Conservation (phyloP, 2,797 vertebrate genomes). For the Arnoldichthys spilopterus region DNA sequence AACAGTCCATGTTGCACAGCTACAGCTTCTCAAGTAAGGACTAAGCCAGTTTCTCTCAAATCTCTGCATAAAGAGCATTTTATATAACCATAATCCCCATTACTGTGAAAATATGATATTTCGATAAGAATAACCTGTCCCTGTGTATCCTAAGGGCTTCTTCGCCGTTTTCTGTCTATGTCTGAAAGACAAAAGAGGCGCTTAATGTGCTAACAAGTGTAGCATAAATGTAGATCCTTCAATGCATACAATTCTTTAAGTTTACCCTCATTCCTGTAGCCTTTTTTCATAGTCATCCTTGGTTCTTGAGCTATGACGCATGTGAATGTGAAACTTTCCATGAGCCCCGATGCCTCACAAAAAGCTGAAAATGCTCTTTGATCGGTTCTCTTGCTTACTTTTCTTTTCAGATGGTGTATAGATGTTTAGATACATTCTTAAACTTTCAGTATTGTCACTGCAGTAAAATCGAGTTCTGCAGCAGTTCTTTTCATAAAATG, state of each 20-base stretch:
- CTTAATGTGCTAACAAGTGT: conserved; percentile 3
- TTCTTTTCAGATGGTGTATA: background rate
- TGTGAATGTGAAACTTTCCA: background rate
- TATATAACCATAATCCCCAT: background rate
- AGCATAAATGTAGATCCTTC: background rate
- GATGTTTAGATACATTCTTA: background rate
- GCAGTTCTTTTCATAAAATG: background rate
- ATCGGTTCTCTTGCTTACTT: background rate
- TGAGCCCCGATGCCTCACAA: conserved; percentile 1
- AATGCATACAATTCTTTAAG: background rate
- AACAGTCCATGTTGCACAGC: background rate
- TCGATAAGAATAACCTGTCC: background rate
- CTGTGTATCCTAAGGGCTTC: conserved; percentile 14
- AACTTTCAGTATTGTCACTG: background rate
- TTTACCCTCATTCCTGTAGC: background rate
- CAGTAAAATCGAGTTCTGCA: background rate
- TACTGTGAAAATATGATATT: background rate
- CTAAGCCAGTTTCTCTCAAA: background rate
- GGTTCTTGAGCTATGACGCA: background rate
- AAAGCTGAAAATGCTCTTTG: background rate
- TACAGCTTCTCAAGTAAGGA: background rate
- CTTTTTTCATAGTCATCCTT: background rate
- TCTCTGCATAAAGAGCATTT: background rate
- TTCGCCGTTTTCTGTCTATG: background rate
- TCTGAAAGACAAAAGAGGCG: background rate